Percentiles rank a stretch among this genome's conserved stretches.
These are phyloP conservation scores for Drosophila birchii DNA, from an alignment of 2,888 invertebrate genomes.

Conservation along the genomic window DNA sequence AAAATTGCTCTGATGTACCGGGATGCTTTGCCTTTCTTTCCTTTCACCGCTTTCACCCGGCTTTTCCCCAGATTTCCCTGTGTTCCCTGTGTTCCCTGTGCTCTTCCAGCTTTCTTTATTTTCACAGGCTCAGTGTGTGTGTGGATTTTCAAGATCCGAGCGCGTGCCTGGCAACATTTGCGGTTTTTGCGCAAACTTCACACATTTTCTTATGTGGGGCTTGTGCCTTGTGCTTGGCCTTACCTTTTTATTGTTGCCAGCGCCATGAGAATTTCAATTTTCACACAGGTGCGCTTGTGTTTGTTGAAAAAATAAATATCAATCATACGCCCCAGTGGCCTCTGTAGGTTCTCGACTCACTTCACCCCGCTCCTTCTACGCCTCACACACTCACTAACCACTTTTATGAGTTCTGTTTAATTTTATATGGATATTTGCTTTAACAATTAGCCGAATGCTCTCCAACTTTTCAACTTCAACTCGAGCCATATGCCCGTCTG, in stretches of 20 bases:
- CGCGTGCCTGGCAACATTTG: constrained; percentile 79
- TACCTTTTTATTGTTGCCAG: constrained; percentile 54
- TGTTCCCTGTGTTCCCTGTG: constrained; percentile 6
- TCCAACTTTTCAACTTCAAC: constrained; percentile 16
- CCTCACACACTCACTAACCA: constrained; percentile 16
- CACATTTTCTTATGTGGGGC: constrained; percentile 72
- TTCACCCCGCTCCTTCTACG: not conserved
- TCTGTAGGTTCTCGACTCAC: constrained; percentile 20
- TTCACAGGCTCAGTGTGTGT: constrained; percentile 18
- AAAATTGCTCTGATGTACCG: constrained; percentile 56
- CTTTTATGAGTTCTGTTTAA: constrained; percentile 46
- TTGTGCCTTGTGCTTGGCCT: constrained; percentile 30
- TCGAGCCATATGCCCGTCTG: not conserved
- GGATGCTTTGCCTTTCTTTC: constrained; percentile 16
- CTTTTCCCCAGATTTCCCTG: constrained; percentile 9
- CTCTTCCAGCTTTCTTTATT: constrained; percentile 16
- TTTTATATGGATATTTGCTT: constrained; percentile 51
- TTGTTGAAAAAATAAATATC: constrained; percentile 78
- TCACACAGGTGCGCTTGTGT: constrained; percentile 73
- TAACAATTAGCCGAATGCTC: constrained; percentile 58
- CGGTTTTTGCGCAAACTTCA: constrained; percentile 77
- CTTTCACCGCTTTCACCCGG: constrained; percentile 17
- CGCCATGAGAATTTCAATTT: constrained; percentile 77
- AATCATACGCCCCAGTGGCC: constrained; percentile 71
- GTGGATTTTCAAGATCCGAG: constrained; percentile 62